Evolutionary conservation across 2,113 vertebrate species (phyloP), one percentile per base, ranked within the genome.

Genomic region (Taurulus bubalis): DNA sequence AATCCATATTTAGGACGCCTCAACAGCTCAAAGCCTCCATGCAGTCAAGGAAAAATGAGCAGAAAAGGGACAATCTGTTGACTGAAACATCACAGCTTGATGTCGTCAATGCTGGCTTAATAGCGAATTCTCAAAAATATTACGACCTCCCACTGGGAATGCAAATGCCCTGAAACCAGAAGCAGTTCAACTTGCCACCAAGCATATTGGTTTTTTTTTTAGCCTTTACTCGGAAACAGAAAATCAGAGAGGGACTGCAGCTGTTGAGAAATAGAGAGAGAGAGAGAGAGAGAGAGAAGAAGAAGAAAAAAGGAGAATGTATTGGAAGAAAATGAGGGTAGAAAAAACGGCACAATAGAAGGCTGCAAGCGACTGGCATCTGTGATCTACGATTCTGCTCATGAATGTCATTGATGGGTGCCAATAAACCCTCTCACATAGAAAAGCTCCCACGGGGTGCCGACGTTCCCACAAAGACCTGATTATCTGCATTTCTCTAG

Each of bases 151-250:
- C 5, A 30, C 71, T 68, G 68, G n/a, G 64, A 80, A 74, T 18
- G 26, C 49, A 85, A 71, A 82, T 40, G 6, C 4, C 63, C 77
- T n/a, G 15, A 71, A 73, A 68, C 45, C 10, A 60, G 9, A 62
- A 40, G 45, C 36, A 78, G 71, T 84, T 77, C 18, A 75, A 88
- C 4, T 64, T 79, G 63, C 26, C 49, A 63, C 40, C 16, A 15
- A 56, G 40, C 63, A 30, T 66, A 66, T n/a, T n/a, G n/a, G n/a
- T 85, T 65, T 90, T 88, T 60, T 26, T 58, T 56, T 26, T 26
- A 77, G 79, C 28, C 12, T 73, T 64, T 15, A 69, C 6, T 82
- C 12, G 14, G 28, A 71, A 60, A 66, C 30, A 55, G 38, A 79
- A 81, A n/a, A 82, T 45, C 49, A 38, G 9, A 70, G 24, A 69